phyloP scores from a whole-genome alignment of 2,797 vertebrate genomes.

The Acrocephalus scirpaceus region DNA sequence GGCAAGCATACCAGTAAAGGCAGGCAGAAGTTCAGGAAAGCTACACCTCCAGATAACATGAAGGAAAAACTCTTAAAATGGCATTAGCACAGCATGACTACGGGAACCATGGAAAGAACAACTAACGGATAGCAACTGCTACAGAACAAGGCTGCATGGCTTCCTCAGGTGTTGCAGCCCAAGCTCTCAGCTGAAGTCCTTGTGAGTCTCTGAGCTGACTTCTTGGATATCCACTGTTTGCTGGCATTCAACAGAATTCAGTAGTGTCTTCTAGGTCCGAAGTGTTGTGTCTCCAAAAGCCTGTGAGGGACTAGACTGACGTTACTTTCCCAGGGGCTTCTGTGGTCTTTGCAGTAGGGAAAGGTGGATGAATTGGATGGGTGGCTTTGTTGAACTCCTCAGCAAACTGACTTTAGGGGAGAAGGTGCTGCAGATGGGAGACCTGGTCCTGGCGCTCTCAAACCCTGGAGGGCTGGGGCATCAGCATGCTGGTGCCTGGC shows the following conservation, averaged over 20 bases:
- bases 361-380: background rate
- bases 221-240: fast-evolving
- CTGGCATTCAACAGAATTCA: fast-evolving
- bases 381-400: background rate
- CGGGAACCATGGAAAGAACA: background rate
- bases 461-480: background rate
- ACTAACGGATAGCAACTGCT: background rate
- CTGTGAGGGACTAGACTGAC: fast-evolving
- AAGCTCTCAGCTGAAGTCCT: background rate
- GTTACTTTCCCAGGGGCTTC: fast-evolving
- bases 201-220: fast-evolving
- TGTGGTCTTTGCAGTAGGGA: fast-evolving
- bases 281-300: fast-evolving
- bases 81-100: background rate
- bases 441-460: fast-evolving
- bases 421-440: background rate
- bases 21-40: background rate
- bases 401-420: fast-evolving
- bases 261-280: fast-evolving
- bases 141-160: fast-evolving
- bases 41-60: background rate
- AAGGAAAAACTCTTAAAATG: background rate
- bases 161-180: background rate
- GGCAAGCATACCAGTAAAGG: background rate
- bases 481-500: background rate